These are phyloP conservation scores for Callinectes sapidus DNA, from an alignment of 2,888 invertebrate species.

Conservation along the genomic window DNA sequence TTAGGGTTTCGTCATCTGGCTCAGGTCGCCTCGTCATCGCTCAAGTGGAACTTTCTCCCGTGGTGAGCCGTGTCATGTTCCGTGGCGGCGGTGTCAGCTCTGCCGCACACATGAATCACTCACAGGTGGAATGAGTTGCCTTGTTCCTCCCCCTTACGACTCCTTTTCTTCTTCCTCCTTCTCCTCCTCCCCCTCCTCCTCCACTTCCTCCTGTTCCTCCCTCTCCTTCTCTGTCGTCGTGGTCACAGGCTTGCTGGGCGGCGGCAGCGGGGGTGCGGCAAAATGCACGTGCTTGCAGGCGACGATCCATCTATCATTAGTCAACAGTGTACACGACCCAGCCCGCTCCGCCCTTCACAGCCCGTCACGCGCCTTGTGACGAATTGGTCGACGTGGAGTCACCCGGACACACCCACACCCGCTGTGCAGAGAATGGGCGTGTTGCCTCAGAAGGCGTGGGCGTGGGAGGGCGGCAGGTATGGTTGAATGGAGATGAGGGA, in stretches of 20 bases:
- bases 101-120: not conserved
- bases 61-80: not conserved
- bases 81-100: slow-evolving; percentile 4
- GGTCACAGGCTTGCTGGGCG: not conserved
- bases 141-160: not conserved
- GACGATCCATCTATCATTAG: slow-evolving; percentile 46
- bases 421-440: slow-evolving; percentile 36
- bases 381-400: slow-evolving; percentile 43
- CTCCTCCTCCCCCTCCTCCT: not conserved
- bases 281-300: slow-evolving; percentile 39
- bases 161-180: not conserved
- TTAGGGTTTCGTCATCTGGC: not conserved
- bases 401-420: slow-evolving; percentile 41
- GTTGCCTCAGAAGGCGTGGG: slow-evolving; percentile 21
- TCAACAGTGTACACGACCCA: slow-evolving; percentile 55
- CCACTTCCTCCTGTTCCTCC: not conserved
- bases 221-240: slow-evolving; percentile 10
- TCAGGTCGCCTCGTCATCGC: slow-evolving; percentile 21
- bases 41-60: slow-evolving; percentile 28
- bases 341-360: slow-evolving; percentile 31
- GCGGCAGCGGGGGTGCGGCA: not conserved
- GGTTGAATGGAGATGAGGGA: slow-evolving; percentile 31
- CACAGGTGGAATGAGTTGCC: not conserved
- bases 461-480: not conserved
- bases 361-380: slow-evolving; percentile 53